Percentiles rank a stretch among this genome's conserved stretches.
These are phyloP conservation scores for Gambusia yucatana DNA, from an alignment of 2,797 vertebrate genomes.

Conservation along the genomic window DNA sequence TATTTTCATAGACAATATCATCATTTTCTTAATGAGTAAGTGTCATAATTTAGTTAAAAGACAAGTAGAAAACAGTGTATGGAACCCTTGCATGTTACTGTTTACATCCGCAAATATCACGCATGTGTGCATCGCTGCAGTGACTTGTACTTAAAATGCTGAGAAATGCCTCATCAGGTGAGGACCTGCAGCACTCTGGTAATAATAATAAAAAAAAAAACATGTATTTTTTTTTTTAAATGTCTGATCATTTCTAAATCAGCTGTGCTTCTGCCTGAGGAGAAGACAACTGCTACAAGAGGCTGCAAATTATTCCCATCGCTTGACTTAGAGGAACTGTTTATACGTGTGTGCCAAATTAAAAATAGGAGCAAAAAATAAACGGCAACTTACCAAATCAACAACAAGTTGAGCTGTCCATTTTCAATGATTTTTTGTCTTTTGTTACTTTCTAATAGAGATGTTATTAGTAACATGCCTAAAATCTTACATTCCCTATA, in stretches of 20 bases:
- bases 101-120: too few relatives aligned
- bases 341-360: background rate
- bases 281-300: background rate
- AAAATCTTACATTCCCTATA: background rate
- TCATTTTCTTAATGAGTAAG: too few relatives aligned
- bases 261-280: background rate
- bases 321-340: background rate
- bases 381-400: background rate
- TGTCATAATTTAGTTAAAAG: too few relatives aligned
- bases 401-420: background rate
- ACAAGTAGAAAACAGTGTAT: too few relatives aligned
- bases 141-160: background rate
- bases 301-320: background rate
- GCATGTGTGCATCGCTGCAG: background rate
- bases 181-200: background rate
- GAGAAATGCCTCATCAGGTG: background rate
- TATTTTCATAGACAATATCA: too few relatives aligned
- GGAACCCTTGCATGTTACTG: too few relatives aligned
- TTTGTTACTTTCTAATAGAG: background rate
- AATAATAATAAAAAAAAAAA: background rate
- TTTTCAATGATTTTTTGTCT: background rate
- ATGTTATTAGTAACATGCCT: background rate
- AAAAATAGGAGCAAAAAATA: background rate
- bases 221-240: background rate
- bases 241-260: background rate